Evolutionary conservation across 2,113 vertebrate species (phyloP).

Genomic region (Osmerus eperlanus): DNA sequence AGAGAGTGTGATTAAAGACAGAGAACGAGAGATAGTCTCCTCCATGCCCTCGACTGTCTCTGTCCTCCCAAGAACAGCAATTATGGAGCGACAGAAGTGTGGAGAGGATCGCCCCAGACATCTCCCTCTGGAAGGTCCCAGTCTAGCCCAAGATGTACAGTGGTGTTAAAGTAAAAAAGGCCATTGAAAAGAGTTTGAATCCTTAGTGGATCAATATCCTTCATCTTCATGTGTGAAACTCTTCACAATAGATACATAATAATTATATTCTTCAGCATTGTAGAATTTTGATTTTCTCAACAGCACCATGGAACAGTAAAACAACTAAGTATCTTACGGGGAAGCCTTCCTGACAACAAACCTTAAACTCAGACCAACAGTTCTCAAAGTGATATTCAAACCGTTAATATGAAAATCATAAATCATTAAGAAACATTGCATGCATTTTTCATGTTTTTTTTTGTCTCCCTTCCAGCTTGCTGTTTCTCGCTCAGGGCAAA

Average conservation of each 20-base stretch:
- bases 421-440: slow-evolving; percentile 21
- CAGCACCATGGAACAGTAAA: too few species aligned
- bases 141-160: too few species aligned
- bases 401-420: slow-evolving; percentile 24
- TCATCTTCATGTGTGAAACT: too few species aligned
- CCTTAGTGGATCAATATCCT: too few species aligned
- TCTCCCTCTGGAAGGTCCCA: not conserved
- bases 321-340: too few species aligned
- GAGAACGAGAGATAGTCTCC: not conserved
- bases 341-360: not conserved
- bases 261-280: too few species aligned
- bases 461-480: slow-evolving; percentile 6
- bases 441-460: slow-evolving; percentile 31
- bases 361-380: not conserved
- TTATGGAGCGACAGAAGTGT: slow-evolving; percentile 9
- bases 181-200: too few species aligned
- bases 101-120: slow-evolving; percentile 7
- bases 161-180: too few species aligned
- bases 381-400: slow-evolving; percentile 13
- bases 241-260: too few species aligned
- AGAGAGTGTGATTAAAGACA: not conserved
- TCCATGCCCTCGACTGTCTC: not conserved
- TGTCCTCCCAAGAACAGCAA: slow-evolving; percentile 4
- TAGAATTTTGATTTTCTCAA: too few species aligned
- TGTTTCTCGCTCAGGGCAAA: slow-evolving; percentile 22